Base-by-base conservation (phyloP, 2,113 vertebrate species). In the Erythrocercus mccallii region DNA sequence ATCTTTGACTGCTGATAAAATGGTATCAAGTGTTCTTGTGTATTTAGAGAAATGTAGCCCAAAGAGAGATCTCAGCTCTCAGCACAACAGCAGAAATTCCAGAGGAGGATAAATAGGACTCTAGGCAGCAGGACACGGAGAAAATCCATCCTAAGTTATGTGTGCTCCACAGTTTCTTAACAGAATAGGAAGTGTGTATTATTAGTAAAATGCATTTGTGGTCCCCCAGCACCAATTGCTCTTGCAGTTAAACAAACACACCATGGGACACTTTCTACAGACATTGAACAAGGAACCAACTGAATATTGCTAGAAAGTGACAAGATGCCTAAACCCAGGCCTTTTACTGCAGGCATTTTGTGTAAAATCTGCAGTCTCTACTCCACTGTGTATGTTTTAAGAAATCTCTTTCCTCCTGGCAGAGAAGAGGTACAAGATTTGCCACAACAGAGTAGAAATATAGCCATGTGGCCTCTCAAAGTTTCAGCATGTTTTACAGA, bases 31-130 rank as follows among this genome's bases (percentile, higher is more conserved):
- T 40, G 13, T 79, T 85, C 84, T 56, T 91, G 23, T 33, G 15
- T 88, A 45, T 73, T 87, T 77, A 57, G 37, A 76, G 86, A 93
- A 80, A 37, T 2, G 1, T 44, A 45, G 48, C 50, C 25, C 66
- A 73, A 88, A 70, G 14, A 91, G 65, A 64, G 3, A 6, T 79
- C 74, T 79, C 33, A 28, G 60, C 9, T 86, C 51, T 82, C 40
- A 90, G 62, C 42, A 79, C 42, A 92, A 83, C 57, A 93, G 40
- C 61, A 84, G 62, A 79, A 91, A 79, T 87, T 91, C 78, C 92
- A 84, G 28, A 84, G 57, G 10, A 86, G 48, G 17, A 85, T 72
- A 72, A 91, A 93, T 27, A 77, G 31, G 31, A 21, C 69, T 84
- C 40, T n/a, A 85, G 74, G 44, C 61, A 92, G 48, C 12, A 7